Conservation (phyloP, 2,797 vertebrate genomes). For the Microhierax caerulescens region DNA sequence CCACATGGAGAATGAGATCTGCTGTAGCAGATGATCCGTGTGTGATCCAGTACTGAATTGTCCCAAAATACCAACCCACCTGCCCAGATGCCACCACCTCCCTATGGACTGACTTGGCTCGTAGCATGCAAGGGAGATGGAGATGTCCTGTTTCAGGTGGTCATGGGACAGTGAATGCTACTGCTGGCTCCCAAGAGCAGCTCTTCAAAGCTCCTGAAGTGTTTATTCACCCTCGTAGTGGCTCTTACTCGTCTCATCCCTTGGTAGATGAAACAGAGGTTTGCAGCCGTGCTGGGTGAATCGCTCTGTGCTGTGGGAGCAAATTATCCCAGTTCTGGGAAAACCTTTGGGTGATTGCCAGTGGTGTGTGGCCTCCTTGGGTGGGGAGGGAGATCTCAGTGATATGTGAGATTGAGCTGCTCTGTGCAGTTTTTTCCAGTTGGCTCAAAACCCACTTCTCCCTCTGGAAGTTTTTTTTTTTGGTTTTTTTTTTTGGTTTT, state of each 20-base stretch:
- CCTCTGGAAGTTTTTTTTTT: neutral
- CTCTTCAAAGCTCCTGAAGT: neutral
- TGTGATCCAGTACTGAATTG: neutral
- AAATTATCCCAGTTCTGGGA: neutral
- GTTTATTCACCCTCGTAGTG: neutral
- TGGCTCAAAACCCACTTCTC: neutral
- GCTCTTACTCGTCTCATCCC: neutral
- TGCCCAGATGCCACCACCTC: neutral
- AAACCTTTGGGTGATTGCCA: neutral
- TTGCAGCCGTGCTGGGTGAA: neutral
- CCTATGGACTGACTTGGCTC: neutral
- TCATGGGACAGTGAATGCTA: neutral
- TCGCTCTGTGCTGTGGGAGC: neutral
- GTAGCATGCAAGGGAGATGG: fast-evolving
- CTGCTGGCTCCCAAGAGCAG: neutral
- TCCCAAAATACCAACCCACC: fast-evolving
- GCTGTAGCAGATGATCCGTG: neutral
- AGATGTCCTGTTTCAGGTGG: neutral
- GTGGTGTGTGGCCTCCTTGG: neutral
- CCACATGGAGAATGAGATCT: neutral
- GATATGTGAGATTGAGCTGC: neutral
- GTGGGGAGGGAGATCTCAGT: neutral
- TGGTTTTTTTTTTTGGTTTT: too few species aligned
- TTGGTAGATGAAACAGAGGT: neutral
- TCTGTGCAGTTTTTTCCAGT: neutral